Percentiles rank a stretch among this genome's conserved stretches.
Evolutionary conservation across 2,888 invertebrate genomes (phyloP).

Genomic region (Plebejus melissa): DNA sequence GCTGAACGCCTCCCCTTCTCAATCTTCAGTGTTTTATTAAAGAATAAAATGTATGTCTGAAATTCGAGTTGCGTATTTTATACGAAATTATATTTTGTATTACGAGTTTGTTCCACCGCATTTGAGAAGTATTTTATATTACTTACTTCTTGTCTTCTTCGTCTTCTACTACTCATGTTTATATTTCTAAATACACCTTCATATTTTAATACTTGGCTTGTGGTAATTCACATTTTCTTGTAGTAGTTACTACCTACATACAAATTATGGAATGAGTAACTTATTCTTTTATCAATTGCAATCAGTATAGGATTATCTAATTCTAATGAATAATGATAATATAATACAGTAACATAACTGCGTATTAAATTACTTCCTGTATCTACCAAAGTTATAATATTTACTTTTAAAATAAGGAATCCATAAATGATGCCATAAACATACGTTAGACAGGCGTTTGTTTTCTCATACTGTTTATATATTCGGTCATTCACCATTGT

Average conservation of each 20-base stretch:
- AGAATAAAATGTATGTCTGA: slow-evolving; percentile 24
- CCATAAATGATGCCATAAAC: slow-evolving; percentile 4
- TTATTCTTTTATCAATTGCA: no score
- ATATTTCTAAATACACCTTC: neutral
- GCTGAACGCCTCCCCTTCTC: slow-evolving; percentile 46
- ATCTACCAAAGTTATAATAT: neutral
- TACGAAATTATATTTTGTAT: slow-evolving; percentile 11
- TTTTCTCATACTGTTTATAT: slow-evolving; percentile 45
- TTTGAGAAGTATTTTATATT: neutral
- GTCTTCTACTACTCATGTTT: neutral
- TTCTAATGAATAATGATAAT: neutral
- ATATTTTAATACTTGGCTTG: no score
- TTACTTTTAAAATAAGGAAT: neutral
- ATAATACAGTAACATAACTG: neutral
- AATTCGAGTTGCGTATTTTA: slow-evolving; percentile 17
- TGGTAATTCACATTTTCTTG: no score
- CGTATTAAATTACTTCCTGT: neutral
- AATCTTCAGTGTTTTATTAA: slow-evolving; percentile 41
- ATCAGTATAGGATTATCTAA: neutral
- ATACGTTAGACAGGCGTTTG: slow-evolving; percentile 4
- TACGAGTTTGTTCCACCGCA: neutral
- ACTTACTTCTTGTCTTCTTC: neutral
- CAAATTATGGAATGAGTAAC: no score
- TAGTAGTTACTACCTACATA: no score
- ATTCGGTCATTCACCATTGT: slow-evolving; percentile 51